phyloP scores from a whole-genome alignment of 2,888 invertebrate species.

The Eupithecia tripunctaria region DNA sequence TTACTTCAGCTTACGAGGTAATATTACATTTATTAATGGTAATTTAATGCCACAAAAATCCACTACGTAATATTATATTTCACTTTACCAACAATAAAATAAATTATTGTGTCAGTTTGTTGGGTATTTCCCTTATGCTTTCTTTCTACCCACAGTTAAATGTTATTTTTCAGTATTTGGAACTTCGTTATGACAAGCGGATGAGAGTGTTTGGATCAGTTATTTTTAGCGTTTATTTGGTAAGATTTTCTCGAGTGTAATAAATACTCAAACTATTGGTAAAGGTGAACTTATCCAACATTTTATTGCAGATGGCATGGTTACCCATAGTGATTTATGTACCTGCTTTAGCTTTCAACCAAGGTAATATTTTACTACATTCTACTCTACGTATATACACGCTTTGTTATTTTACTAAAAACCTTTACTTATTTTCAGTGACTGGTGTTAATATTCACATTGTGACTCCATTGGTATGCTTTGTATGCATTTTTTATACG shows the following conservation, averaged over 20 bases:
- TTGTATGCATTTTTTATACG: slow-evolving; percentile 92
- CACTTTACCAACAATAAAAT: too few relatives aligned
- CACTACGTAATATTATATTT: too few relatives aligned
- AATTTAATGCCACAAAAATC: too few relatives aligned
- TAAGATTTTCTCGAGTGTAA: slow-evolving; percentile 64
- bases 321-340: slow-evolving; percentile 89
- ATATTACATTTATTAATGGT: slow-evolving; percentile 5
- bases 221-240: slow-evolving; percentile 86
- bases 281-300: neutral
- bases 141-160: neutral
- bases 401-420: neutral
- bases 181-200: slow-evolving; percentile 87
- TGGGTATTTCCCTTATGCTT: neutral
- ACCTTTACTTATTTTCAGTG: slow-evolving; percentile 70
- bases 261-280: neutral
- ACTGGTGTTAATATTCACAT: slow-evolving; percentile 91
- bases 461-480: slow-evolving; percentile 89
- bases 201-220: slow-evolving; percentile 87
- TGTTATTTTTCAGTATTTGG: slow-evolving; percentile 83
- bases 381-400: neutral
- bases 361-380: slow-evolving; percentile 74
- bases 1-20: slow-evolving; percentile 92
- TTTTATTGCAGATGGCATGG: slow-evolving; percentile 85
- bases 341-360: slow-evolving; percentile 89
- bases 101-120: neutral